Evolutionary conservation across 30 jellyfish, hydroid and myxozoan species (phyloP), one percentile per base, ranked within the genome.

Genomic region (Phacellophora camtschatica): DNA sequence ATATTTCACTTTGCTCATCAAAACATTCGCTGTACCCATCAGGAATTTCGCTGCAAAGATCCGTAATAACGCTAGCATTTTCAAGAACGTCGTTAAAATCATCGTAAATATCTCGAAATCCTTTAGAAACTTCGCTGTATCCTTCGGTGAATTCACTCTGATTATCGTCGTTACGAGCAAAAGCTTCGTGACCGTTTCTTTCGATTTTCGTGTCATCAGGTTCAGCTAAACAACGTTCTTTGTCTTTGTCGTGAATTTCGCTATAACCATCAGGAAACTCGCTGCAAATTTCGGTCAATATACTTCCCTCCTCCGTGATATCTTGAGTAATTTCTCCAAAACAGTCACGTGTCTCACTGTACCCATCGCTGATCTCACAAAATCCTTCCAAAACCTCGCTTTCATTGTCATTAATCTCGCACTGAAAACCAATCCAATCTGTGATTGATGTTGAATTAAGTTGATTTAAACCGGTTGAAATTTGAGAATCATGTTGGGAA

Each of bases 301-400:
- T 20, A 37, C 74, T 35, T 2, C 46, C 48, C 19, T 46, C 35
- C 34, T 72, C 86, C 32, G 43, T 50, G n/a, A 31, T 28, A 51
- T 50, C 71, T 23, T 51, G 65, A 2, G 48, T 35, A 6, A 54
- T 53, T 50, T 41, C 74, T 27, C 36, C 29, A 33, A 45, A 72
- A 2, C 43, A 19, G 9, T 15, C 74, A 28, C 29, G 74, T 9
- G 61, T 53, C 29, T 51, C 74, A 34, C 86, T 72, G 45, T 72
- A 51, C 7, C 86, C 86, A 51, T 49, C 86, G 54, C 86, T 72
- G 4, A 72, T 28, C 32, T 72, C 86, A 39, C 66, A 67, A 20
- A 34, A 34, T 18, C 45, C 41, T 34, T 43, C 81, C 0, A 48
- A 35, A 50, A 43, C 65, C 86, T 72, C 86, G 45, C 58, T 72